Conservation (phyloP, 2,888 invertebrate species). For the Aphidoletes aphidimyza region DNA sequence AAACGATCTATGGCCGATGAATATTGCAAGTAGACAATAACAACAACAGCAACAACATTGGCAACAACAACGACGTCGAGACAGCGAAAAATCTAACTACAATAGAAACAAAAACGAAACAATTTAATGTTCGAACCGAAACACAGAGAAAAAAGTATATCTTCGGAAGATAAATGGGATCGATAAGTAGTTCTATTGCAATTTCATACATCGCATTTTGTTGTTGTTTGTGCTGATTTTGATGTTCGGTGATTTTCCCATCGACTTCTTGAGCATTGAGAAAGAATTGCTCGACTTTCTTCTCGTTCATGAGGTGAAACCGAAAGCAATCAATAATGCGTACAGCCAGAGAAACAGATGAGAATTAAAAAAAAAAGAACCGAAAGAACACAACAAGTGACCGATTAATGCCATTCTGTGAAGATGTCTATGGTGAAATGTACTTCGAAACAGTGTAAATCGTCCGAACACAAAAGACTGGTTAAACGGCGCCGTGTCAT, state of each 20-base stretch:
- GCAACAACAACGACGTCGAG: neutral
- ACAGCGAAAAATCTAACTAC: conserved; percentile 43
- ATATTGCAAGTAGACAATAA: neutral
- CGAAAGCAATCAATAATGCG: neutral
- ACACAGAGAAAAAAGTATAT: neutral
- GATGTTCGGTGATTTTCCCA: neutral
- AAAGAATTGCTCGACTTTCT: conserved; percentile 21
- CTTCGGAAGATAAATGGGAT: conserved; percentile 47
- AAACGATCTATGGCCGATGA: too few species aligned
- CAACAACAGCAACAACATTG: neutral
- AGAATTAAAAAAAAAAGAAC: neutral
- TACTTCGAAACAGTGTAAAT: conserved; percentile 1
- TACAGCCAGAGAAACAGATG: neutral
- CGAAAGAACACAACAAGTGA: conserved; percentile 19
- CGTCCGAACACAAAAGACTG: conserved; percentile 23
- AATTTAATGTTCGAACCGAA: conserved; percentile 50
- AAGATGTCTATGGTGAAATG: conserved; percentile 15
- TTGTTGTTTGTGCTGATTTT: too few species aligned
- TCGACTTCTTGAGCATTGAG: neutral
- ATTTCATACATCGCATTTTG: neutral
- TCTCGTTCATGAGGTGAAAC: neutral
- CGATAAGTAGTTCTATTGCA: conserved; percentile 50
- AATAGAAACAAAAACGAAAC: conserved; percentile 7
- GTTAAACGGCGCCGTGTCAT: conserved; percentile 53
- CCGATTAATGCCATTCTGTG: conserved; percentile 26